Evolutionary conservation across 2,888 invertebrate genomes (phyloP), one percentile per base, ranked within the genome.

Genomic region (Rhagium mordax): DNA sequence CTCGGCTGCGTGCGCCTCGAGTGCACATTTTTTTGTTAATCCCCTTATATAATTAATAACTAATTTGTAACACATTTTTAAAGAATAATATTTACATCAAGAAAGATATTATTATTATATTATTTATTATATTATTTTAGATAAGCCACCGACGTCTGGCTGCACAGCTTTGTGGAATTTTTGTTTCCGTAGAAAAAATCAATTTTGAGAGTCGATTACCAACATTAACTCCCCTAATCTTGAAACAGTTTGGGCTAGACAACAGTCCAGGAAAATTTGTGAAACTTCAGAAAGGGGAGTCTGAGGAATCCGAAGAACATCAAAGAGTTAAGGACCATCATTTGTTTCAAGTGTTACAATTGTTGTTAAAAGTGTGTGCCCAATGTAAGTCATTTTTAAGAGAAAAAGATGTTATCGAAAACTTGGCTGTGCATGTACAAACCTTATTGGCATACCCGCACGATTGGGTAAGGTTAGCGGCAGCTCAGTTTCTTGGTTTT

Each of bases 391-490:
- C 87, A 0, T 90, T 91, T 81, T 84, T 95, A 70, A 90, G 90
- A 13, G 89, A 89, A 75, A 86, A 87, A 0, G 86, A 86, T 27
- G 88, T 90, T 61, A 88, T 90, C 2, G 91, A 94, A 74, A 90
- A 90, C 73, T 87, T 94, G 81, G 89, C 91, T 65, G 92, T 92
- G 84, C 91, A 92, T 83, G 91, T 93, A 80, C 94, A 95, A 86
- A 90, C 89, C 16, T 90, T 96, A 53, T 85, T 98, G 15, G 92
- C 91, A 0, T 93, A 98, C 86, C 94, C 95, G 13, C 97, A 98
- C 85, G 91, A 93, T 33, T 97, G 97, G 97, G 95, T 98, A 0
- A 91, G 97, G 68, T 88, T 96, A 57, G 91, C 92, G 71, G 91
- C 96, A 0, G 91, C 93, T 0, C 95, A 96, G 85, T 90, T 96